A percentile compares a stretch with the other conserved stretches of the same genome.
Evolutionary conservation across 1,140 invertebrate genomes (phyloP).

Genomic region (Psix sp.): DNA sequence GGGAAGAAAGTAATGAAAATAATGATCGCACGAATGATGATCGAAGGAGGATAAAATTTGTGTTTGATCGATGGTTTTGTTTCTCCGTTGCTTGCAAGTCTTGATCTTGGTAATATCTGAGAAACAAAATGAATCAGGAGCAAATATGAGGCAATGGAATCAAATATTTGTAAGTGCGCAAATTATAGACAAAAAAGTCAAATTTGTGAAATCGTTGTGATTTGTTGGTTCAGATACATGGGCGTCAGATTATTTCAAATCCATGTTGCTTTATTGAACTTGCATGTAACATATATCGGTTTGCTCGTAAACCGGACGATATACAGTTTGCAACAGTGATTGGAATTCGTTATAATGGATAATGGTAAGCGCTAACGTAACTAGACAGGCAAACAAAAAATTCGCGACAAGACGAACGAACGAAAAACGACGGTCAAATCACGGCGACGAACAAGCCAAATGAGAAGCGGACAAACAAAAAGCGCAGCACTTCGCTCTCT

Average conservation of each 20-base stretch:
- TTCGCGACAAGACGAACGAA: conserved; percentile 8
- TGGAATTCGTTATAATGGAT: no score
- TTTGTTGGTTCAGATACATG: conserved; percentile 13
- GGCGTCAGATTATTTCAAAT: conserved; percentile 24
- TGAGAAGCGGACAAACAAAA: conserved; percentile 19
- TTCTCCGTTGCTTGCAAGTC: no score
- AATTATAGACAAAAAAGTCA: not conserved
- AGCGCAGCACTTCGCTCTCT: conserved; percentile 22
- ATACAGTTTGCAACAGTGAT: conserved; percentile 24
- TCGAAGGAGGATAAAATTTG: no score
- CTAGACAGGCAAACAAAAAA: conserved; percentile 2
- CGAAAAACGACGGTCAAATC: conserved; percentile 3
- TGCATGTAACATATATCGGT: conserved; percentile 32
- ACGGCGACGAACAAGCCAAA: conserved; percentile 11
- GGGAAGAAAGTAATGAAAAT: no score
- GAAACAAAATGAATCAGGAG: no score
- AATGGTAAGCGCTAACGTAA: conserved; percentile 16
- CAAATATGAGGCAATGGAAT: no score
- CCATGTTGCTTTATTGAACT: conserved; percentile 36
- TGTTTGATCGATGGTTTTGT: no score
- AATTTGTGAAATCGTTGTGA: conserved; percentile 1
- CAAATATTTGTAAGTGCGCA: no score
- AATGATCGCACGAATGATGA: no score
- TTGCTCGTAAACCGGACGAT: conserved; percentile 11
- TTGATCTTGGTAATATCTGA: no score